Base-by-base conservation (phyloP, 1,140 invertebrate species). In the Brachionus plicatilis region DNA sequence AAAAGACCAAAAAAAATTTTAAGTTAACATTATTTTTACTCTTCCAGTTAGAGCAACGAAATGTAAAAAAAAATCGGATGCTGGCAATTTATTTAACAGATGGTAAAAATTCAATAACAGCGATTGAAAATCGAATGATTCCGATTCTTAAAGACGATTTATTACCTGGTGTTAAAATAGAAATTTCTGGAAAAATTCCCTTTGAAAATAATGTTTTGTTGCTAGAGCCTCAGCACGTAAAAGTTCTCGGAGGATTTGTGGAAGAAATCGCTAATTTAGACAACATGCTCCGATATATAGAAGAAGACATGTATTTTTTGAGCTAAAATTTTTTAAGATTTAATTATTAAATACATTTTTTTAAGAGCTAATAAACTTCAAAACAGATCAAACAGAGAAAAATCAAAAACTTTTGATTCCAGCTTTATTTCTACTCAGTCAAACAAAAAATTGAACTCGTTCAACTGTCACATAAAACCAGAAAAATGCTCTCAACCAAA, bases 301-400 rank as follows among this genome's bases (percentile, higher is more conserved):
- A 82, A 82, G 37, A 82, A 45, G 53, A 82, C n/a, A 60, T 82
- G 79, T 82, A 82, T 14, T 9, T 82, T 56, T 27, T 68, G 2
- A 14, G 6, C 3, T 11, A 3, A 68, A 11, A 12, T 68, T 29
- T 4, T 9, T 3, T 29, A 68, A 68, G 29, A 33, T 41, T 72
- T 41, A 20, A 41, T 72, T 41, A n/a, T 41, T 14, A 72, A 41
- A 41, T 72, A 17, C 24, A 29, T 20, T 17, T 41, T 72, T 45
- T 41, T 12, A 72, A 72, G 68, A 72, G 68, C 68, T 43, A 17
- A 17, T 37, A 72, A 72, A 43, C 17, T n/a, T 20, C 29, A 43
- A 43, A 41, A 43, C 24, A 37, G 37, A 14, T 17, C 37, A 20
- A 9, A 72, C n/a, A 45, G 68, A 45, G 68, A 72, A 72, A 72